Base-by-base conservation (phyloP, 2,797 vertebrate species). In the Podargus strigoides region DNA sequence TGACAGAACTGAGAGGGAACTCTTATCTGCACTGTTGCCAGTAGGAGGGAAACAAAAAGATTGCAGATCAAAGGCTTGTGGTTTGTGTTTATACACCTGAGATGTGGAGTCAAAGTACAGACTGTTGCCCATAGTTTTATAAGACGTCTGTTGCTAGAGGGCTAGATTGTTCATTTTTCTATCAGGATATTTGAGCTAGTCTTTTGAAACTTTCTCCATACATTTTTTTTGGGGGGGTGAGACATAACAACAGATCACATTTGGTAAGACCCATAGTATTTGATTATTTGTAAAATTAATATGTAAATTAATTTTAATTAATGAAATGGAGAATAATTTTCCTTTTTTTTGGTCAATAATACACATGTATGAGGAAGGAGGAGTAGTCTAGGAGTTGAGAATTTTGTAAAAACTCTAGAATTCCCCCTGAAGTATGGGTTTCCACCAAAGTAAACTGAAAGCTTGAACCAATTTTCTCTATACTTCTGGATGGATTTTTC, bases 161-260 rank as follows among this genome's bases (percentile, higher is more conserved):
- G 22, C 5, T 85, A 68, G 20, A 66, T 22, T 0, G 3, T 62
- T 72, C 27, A 15, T 80, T 92, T 89, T 82, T 30, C 15, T 63
- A 5, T 63, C 37, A 32, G 24, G 8, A 9, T 76, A 5, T 78
- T 73, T 82, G 15, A 66, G 12, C 4, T 76, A 36, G 5, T 32
- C 12, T 60, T 85, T 72, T 87, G 49, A 78, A 90, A 60, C 14
- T 2, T 32, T 24, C 6, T 70, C 14, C 11, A 17, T 56, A 5
- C 4, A 3, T 3, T 9, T 47, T 42, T 5, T 1, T 12, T 5
- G n/a, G n/a, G n/a, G n/a, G n/a, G n/a, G 2, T 2, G 8, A 26
- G 15, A 37, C 12, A 26, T 22, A 27, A n/a, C 24, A 52, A 56
- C 46, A 1, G 34, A 44, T 32, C 49, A 14, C 4, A 7, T 80